Evolutionary conservation across 2,888 invertebrate species (phyloP).

Genomic region (Diogma glabrata): DNA sequence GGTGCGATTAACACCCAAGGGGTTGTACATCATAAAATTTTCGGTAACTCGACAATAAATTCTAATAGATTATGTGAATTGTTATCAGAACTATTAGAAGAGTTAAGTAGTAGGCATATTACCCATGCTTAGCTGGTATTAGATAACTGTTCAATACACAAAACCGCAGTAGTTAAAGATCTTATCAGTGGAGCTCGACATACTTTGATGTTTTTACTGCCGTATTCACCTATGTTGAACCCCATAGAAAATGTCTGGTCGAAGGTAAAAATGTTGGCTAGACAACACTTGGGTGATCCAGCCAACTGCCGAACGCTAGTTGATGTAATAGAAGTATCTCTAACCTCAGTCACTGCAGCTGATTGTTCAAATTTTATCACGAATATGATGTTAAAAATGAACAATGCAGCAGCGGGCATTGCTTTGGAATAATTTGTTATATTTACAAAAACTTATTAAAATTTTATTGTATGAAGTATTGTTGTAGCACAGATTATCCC

Average conservation of each 20-base stretch:
- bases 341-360: too few species aligned
- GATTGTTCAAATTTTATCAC: too few species aligned
- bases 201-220: neutral
- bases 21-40: neutral
- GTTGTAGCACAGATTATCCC: too few species aligned
- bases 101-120: neutral
- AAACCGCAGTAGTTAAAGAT: neutral
- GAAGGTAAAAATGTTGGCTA: neutral
- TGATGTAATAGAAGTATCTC: too few species aligned
- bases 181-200: neutral
- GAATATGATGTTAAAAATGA: too few species aligned
- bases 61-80: neutral
- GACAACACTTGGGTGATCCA: too few species aligned
- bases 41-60: neutral
- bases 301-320: too few species aligned
- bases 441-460: too few species aligned
- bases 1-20: neutral
- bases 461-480: too few species aligned
- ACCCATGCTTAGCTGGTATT: neutral
- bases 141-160: neutral
- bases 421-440: too few species aligned
- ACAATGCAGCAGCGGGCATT: too few species aligned
- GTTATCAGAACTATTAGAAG: neutral
- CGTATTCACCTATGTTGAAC: neutral
- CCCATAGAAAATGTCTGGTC: neutral